Evolutionary conservation across 30 jellyfish, hydroid and myxozoan genomes (phyloP).

Genomic region (Hydra vulgaris): DNA sequence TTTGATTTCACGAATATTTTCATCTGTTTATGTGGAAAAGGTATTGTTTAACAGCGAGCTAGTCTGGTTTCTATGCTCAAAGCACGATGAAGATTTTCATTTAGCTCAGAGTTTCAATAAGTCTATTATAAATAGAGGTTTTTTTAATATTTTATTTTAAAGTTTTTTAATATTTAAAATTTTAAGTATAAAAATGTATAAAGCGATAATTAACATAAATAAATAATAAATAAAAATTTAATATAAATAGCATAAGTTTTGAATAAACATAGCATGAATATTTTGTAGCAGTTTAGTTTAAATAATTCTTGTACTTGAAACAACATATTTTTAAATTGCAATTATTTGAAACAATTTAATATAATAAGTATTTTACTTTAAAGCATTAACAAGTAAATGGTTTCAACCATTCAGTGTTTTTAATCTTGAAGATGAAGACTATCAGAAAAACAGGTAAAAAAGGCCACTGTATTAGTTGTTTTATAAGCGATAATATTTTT

Average conservation of each 20-base stretch:
- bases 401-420: neutral
- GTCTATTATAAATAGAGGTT: neutral
- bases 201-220: too few relatives aligned
- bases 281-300: too few relatives aligned
- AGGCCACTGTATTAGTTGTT: neutral
- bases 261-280: too few relatives aligned
- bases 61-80: constrained; percentile 79
- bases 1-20: constrained; percentile 66
- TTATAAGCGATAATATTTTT: too few relatives aligned
- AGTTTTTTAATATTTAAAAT: too few relatives aligned
- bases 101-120: constrained; percentile 23
- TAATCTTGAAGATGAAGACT: neutral
- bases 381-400: neutral
- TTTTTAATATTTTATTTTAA: too few relatives aligned
- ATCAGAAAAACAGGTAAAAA: neutral
- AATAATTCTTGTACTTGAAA: too few relatives aligned
- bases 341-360: too few relatives aligned
- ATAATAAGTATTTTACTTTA: neutral
- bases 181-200: too few relatives aligned
- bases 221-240: too few relatives aligned
- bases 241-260: too few relatives aligned
- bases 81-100: constrained; percentile 55
- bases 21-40: constrained; percentile 53
- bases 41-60: constrained; percentile 66
- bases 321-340: too few relatives aligned